phyloP scores from a whole-genome alignment of 2,113 vertebrate genomes.

The Lepus europaeus region DNA sequence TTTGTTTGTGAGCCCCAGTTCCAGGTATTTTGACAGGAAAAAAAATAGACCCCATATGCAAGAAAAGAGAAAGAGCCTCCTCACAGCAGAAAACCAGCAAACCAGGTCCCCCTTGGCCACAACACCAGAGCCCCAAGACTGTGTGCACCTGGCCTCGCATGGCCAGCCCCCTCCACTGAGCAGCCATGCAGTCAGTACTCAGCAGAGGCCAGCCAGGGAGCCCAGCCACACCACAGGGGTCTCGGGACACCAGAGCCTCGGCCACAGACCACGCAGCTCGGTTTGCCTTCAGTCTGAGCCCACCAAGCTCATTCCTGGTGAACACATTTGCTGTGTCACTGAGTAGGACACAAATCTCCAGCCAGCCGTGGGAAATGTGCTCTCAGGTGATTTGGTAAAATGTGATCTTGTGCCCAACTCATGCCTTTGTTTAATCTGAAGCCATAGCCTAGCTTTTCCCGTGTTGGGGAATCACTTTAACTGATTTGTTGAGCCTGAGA shows the following conservation, averaged over 20 bases:
- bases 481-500: not conserved
- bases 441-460: not conserved
- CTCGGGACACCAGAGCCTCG: too few species aligned
- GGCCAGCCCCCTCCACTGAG: not conserved
- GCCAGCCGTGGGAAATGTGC: not conserved
- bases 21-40: too few species aligned
- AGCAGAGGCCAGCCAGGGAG: too few species aligned
- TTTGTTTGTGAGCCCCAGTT: too few species aligned
- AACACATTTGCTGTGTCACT: accelerated
- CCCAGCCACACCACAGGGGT: not conserved
- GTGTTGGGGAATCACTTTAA: not conserved
- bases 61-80: not conserved
- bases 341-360: not conserved
- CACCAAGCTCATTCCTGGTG: not conserved
- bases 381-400: not conserved
- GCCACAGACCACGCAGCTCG: accelerated
- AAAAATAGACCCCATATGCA: too few species aligned
- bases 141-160: not conserved
- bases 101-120: not conserved
- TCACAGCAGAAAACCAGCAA: too few species aligned
- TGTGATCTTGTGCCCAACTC: not conserved
- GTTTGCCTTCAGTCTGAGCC: not conserved
- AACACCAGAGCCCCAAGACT: not conserved
- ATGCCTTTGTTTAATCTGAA: not conserved
- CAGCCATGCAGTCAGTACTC: too few species aligned